Percentiles rank a stretch among this genome's conserved stretches.
These are phyloP conservation scores for Anthonomus grandis DNA, from an alignment of 1,140 invertebrate genomes.

Conservation along the genomic window DNA sequence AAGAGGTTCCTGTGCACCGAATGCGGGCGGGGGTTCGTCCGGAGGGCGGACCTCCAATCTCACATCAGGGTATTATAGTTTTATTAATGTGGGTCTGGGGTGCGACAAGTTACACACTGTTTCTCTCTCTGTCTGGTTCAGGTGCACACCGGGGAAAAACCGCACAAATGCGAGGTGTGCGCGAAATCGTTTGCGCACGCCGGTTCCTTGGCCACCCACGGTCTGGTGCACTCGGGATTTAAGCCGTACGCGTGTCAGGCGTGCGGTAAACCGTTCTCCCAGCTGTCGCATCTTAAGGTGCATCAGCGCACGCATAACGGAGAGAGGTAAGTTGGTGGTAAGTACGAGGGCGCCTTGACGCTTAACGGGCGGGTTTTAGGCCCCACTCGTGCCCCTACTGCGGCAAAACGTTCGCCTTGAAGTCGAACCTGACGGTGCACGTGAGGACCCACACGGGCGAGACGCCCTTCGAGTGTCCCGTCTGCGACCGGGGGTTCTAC, in stretches of 20 bases:
- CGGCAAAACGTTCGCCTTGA: slow-evolving; percentile 31
- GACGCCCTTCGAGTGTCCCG: slow-evolving; percentile 40
- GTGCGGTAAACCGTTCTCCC: slow-evolving; percentile 69
- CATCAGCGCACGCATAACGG: slow-evolving; percentile 61
- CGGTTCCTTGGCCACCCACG: slow-evolving; percentile 53
- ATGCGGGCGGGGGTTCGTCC: slow-evolving; percentile 34
- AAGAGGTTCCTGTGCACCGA: slow-evolving; percentile 39
- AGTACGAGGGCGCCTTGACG: not conserved
- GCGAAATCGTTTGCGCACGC: slow-evolving; percentile 72
- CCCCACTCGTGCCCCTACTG: slow-evolving; percentile 29
- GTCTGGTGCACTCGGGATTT: slow-evolving; percentile 67
- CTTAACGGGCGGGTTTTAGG: not conserved
- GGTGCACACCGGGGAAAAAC: slow-evolving; percentile 64
- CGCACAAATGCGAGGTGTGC: slow-evolving; percentile 66
- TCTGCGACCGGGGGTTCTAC: slow-evolving; percentile 35
- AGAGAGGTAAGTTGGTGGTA: slow-evolving; percentile 47
- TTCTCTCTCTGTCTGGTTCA: not conserved
- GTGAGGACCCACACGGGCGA: slow-evolving; percentile 61
- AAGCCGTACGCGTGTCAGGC: slow-evolving; percentile 70
- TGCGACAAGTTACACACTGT: not conserved
- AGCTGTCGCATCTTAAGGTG: slow-evolving; percentile 62
- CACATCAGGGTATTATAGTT: slow-evolving; percentile 24
- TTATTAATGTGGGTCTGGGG: not conserved
- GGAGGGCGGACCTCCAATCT: slow-evolving; percentile 29
- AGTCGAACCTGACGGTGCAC: slow-evolving; percentile 56